Percentiles rank a stretch among this genome's conserved stretches.
These are phyloP conservation scores for Philaethria dido DNA, from an alignment of 2,888 invertebrate genomes.

Conservation along the genomic window DNA sequence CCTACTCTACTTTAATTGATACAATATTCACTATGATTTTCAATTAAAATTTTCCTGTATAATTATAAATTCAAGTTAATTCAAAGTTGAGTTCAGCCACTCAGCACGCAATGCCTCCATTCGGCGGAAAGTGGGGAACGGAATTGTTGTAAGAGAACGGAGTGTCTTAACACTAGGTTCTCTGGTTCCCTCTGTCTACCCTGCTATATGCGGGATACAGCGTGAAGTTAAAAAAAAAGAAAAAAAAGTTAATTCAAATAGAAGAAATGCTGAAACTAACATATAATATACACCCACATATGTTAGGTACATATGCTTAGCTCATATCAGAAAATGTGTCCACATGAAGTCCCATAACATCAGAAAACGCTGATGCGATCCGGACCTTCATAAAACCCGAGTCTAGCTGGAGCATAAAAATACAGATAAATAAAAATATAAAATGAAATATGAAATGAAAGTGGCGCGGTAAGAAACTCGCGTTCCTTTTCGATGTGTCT, in stretches of 20 bases:
- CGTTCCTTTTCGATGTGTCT: conserved; percentile 80
- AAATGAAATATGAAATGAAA: conserved; percentile 81
- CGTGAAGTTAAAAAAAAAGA: too few relatives aligned
- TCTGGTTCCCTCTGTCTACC: too few relatives aligned
- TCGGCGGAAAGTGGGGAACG: too few relatives aligned
- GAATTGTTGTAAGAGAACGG: too few relatives aligned
- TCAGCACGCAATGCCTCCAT: too few relatives aligned
- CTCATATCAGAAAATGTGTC: conserved; percentile 24
- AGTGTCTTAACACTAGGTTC: too few relatives aligned
- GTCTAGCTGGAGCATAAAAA: conserved; percentile 76
- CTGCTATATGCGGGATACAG: too few relatives aligned
- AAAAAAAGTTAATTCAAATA: not conserved
- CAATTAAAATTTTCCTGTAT: too few relatives aligned
- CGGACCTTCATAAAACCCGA: conserved; percentile 64
- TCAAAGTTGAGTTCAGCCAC: too few relatives aligned
- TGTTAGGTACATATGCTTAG: not conserved
- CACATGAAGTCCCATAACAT: conserved; percentile 45
- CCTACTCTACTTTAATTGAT: too few relatives aligned
- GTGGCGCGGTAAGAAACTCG: conserved; percentile 80
- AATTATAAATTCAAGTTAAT: too few relatives aligned
- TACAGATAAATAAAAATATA: conserved; percentile 81
- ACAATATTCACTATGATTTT: too few relatives aligned
- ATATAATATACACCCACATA: not conserved
- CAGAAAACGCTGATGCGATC: conserved; percentile 59
- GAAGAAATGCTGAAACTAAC: not conserved